Base-by-base conservation (phyloP, 1,140 invertebrate species). In the Heliconius melpomene region DNA sequence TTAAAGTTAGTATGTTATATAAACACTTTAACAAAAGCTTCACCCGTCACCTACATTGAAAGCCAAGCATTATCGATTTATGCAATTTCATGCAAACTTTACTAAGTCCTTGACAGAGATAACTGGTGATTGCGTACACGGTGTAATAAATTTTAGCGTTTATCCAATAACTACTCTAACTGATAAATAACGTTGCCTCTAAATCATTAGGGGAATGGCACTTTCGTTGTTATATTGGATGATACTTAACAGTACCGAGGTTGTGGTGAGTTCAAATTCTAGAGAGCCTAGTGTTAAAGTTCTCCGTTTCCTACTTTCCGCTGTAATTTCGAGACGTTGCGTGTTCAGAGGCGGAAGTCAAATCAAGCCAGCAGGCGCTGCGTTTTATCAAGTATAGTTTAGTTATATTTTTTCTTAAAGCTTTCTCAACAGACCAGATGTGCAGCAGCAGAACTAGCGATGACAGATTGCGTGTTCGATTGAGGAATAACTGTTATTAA, bases 41-140 rank as follows among this genome's bases (percentile, higher is more conserved):
- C 60, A 66, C 40, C 40, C 16, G 40, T 46, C 40, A 46, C 23
- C 60, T 66, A 66, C 54, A 57, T 66, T 29, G 60, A 26, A 66
- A 66, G 23, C 60, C 60, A 66, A 26, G 9, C 26, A 66, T 66
- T 66, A 66, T 66, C 60, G 60, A 66, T 66, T 66, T 66, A 66
- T 66, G 60, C 60, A 66, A 66, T 66, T 66, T 66, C 60, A 66
- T 66, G 60, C 60, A 29, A 66, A 66, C 60, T 66, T 66, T 66
- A 66, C 60, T 66, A 29, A 66, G 60, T 66, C 60, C 60, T 66
- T 66, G 60, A 66, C 60, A 66, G 60, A 66, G 60, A 66, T 66
- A 66, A 66, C 60, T 66, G 11, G 60, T 66, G 60, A 66, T 66
- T 66, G 60, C 60, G 60, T 26, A 66, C 60, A 66, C 60, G 60